Conservation (phyloP, 2,113 vertebrate species). For the Dipodomys ordii region DNA sequence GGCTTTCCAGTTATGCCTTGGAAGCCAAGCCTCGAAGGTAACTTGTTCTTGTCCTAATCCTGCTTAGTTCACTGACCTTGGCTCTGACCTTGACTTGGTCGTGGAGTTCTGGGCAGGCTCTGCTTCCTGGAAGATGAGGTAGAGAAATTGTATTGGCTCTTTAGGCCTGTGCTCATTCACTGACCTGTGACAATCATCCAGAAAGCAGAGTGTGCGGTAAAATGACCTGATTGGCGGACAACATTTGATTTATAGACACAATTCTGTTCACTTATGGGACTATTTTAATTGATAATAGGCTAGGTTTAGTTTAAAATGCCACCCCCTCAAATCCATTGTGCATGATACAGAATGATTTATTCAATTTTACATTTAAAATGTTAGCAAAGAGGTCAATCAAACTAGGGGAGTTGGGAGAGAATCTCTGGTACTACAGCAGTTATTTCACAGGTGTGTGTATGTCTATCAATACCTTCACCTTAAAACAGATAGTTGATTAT, state of each 20-base stretch:
- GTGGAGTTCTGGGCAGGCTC: slow-evolving; percentile 29
- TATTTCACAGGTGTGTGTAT: neutral
- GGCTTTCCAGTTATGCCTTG: slow-evolving; percentile 65
- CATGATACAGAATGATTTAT: neutral
- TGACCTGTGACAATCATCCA: slow-evolving; percentile 27
- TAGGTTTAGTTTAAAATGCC: slow-evolving; percentile 41
- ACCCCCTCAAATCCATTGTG: neutral
- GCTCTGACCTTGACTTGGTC: slow-evolving; percentile 40
- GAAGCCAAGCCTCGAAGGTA: slow-evolving; percentile 66
- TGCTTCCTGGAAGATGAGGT: slow-evolving; percentile 31
- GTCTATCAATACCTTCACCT: neutral
- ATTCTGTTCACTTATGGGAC: neutral
- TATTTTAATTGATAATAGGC: slow-evolving; percentile 39
- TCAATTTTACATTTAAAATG: slow-evolving; percentile 15
- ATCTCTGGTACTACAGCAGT: neutral
- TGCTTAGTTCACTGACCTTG: neutral
- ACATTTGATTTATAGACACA: neutral
- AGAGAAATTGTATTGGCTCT: neutral
- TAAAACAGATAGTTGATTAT: neutral
- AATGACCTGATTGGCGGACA: neutral
- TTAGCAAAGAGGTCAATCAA: neutral
- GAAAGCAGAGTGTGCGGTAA: slow-evolving; percentile 6
- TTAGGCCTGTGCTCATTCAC: neutral
- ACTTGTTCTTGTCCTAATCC: slow-evolving; percentile 52
- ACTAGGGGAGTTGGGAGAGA: neutral